Percentiles rank a stretch among this genome's conserved stretches.
phyloP scores from a whole-genome alignment of 2,888 invertebrate species.

The Eilema griseolum region DNA sequence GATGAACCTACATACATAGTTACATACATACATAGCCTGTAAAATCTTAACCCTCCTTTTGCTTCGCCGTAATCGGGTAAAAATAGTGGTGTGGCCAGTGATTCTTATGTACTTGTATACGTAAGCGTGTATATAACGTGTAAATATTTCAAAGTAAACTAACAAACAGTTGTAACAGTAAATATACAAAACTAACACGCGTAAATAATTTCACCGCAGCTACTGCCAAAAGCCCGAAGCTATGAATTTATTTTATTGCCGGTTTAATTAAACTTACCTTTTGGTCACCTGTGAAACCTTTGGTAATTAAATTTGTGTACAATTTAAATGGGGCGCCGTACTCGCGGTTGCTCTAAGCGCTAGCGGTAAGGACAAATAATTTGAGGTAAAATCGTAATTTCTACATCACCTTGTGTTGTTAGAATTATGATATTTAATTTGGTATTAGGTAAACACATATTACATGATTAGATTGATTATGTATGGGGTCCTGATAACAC shows the following conservation, averaged over 20 bases:
- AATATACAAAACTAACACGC: slow-evolving; percentile 17
- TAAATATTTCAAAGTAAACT: slow-evolving; percentile 19
- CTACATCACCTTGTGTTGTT: background rate
- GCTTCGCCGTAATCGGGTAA: too few species aligned
- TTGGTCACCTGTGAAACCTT: slow-evolving; percentile 14
- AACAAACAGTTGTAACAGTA: slow-evolving; percentile 15
- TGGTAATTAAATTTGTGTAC: slow-evolving; percentile 12
- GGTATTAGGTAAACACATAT: background rate
- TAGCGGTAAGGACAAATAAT: background rate
- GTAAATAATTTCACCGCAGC: slow-evolving; percentile 19
- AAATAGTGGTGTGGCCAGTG: background rate
- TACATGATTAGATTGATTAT: background rate
- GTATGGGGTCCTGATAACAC: background rate
- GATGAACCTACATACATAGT: too few species aligned
- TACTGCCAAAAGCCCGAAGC: slow-evolving; percentile 12
- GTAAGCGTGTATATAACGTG: background rate
- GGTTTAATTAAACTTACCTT: slow-evolving; percentile 36
- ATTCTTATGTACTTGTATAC: background rate
- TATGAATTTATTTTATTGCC: slow-evolving; percentile 31
- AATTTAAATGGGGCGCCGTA: slow-evolving; percentile 5
- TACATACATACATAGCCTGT: too few species aligned
- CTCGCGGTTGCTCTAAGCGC: background rate
- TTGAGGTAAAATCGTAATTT: background rate
- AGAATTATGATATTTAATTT: background rate
- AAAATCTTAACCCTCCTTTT: too few species aligned